Base-by-base conservation (phyloP, 2,888 invertebrate species). In the Stramonita haemastoma region DNA sequence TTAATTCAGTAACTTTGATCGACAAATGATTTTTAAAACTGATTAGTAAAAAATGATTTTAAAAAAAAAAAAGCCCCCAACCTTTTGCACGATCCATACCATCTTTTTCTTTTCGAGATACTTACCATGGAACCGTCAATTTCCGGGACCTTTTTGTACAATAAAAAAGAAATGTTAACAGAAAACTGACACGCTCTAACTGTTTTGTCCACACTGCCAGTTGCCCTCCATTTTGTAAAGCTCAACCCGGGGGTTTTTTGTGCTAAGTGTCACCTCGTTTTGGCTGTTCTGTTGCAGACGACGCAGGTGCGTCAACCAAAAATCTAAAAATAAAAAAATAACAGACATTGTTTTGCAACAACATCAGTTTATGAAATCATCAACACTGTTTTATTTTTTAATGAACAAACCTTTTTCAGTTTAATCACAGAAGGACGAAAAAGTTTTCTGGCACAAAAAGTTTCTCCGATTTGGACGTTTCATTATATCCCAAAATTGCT, bases 181-280 rank as follows among this genome's bases (percentile, higher is more conserved):
- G 46, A 8, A 46, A 46, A 46, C 46, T 46, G 46, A 79, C 5
- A 46, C 60, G 56, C 57, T 34, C 29, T 32, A 34, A 57, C 32
- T 13, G 73, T n/a, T 32, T 22, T 36, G n/a, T 87, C n/a, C 32
- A 29, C 5, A 87, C n/a, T n/a, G 22, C 46, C 32, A 85, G 87
- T 73, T 46, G 84, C 56, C 89, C 89, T 90, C 91, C 91, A 91
- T 91, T 87, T 90, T 94, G 93, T 93, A 92, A 93, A 93, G 92
- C 93, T 93, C 91, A 93, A 94, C 93, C 93, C 93, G 94, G 93
- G n/a, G n/a, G 90, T 86, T 70, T 91, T 90, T 90, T 94, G 94
- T 94, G 94, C 94, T 94, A 89, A 89, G 89, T 36, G 70, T 84
- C 46, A 77, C 89, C 89, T 89, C 89, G 70, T 85, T 89, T 13